Base-by-base conservation (phyloP, 1,140 invertebrate genomes). In the Pseudomyrmex flavicornis region DNA sequence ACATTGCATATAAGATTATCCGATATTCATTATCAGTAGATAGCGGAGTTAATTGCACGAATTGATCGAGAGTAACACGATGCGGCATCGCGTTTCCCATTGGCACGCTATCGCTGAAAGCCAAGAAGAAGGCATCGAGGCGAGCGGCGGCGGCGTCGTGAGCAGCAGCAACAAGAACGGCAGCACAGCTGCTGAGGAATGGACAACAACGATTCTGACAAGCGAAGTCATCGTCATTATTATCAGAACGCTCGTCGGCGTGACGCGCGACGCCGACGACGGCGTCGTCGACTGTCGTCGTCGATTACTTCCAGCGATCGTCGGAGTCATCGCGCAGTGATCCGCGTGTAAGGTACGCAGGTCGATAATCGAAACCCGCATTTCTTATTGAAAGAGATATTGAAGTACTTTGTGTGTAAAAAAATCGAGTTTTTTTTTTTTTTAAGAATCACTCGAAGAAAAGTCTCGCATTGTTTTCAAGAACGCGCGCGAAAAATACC, bases 211-310 rank as follows among this genome's bases (percentile, higher is more conserved):
- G n/a, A 35, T 35, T 35, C 69, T 46, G 79, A 48, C 48, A 75
- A 63, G 10, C 22, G 17, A 68, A 66, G 62, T 22, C 20, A 75
- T 50, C 26, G n/a, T 83, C 52, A 50, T 52, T 54, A 15, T 74
- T 73, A 61, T 83, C 62, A 83, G 70, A 65, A 54, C 44, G 20
- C 10, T 46, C 20, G 76, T 70, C 44, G 76, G 15, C 76, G 66
- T 54, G 76, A 26, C 54, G 44, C 54, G 76, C 76, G 76, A 80
- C 76, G 76, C 66, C 76, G 76, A 59, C 80, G 59, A 58, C 72
- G 73, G 61, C 70, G 61, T 83, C 80, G 80, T 65, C 70, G 80
- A 46, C 20, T 56, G 4, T 13, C 66, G 66, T 22, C 52, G 75
- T 22, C 20, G 65, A 8, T 46, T 20, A 7, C 26, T 69, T 26